Conservation (phyloP, 2,888 invertebrate species). For the Proisotoma minuta region DNA sequence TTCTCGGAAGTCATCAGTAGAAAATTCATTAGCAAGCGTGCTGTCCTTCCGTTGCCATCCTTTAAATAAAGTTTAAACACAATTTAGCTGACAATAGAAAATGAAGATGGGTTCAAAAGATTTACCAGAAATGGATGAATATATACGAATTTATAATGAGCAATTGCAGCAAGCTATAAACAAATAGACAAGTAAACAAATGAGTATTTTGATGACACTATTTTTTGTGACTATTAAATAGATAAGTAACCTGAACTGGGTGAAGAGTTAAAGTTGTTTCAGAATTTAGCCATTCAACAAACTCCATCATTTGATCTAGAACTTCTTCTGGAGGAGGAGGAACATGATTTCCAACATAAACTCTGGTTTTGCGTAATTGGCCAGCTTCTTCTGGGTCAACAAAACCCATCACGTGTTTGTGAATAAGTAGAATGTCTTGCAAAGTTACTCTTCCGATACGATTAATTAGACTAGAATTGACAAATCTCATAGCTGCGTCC, state of each 20-base stretch:
- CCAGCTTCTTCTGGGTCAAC: slow-evolving; percentile 92
- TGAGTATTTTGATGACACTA: too few relatives aligned
- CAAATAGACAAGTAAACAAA: too few relatives aligned
- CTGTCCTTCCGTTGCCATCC: slow-evolving; percentile 96
- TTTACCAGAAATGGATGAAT: slow-evolving; percentile 95
- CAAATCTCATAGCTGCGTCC: slow-evolving; percentile 90
- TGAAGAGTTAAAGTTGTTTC: slow-evolving; percentile 79
- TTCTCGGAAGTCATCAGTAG: slow-evolving; percentile 88
- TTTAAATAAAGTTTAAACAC: too few relatives aligned
- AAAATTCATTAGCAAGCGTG: slow-evolving; percentile 90
- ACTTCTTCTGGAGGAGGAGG: slow-evolving; percentile 85
- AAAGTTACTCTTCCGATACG: slow-evolving; percentile 69
- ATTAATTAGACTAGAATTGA: slow-evolving; percentile 66
- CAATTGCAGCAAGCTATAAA: too few relatives aligned
- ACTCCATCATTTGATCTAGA: slow-evolving; percentile 74
- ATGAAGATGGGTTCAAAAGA: too few relatives aligned
- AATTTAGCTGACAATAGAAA: too few relatives aligned
- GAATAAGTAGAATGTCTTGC: slow-evolving; percentile 85
- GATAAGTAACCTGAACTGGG: slow-evolving; percentile 86
- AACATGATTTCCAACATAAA: slow-evolving; percentile 90
- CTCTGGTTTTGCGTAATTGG: slow-evolving; percentile 78
- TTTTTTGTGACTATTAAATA: too few relatives aligned
- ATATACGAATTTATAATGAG: slow-evolving; percentile 86
- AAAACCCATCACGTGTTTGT: slow-evolving; percentile 85
- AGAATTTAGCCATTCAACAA: slow-evolving; percentile 83